These are phyloP conservation scores for Drosophila dunni DNA, from an alignment of 1,140 invertebrate genomes.

Conservation along the genomic window DNA sequence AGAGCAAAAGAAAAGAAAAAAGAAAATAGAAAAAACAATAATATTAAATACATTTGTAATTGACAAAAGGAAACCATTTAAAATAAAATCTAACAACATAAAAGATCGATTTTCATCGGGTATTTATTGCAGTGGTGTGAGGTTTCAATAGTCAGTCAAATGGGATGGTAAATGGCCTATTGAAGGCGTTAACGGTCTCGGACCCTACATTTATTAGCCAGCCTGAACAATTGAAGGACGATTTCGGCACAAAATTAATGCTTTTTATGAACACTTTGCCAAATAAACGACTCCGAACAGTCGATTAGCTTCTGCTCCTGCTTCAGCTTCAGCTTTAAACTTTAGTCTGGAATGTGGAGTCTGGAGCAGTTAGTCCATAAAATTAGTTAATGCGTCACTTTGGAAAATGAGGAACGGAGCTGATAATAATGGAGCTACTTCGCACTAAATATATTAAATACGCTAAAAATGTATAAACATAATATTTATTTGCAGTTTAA, in stretches of 20 bases:
- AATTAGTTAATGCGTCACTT: not conserved
- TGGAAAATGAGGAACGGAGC: not conserved
- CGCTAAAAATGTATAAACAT: too few relatives aligned
- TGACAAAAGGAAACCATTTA: conserved; percentile 76
- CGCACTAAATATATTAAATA: too few relatives aligned
- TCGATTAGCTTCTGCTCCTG: not conserved
- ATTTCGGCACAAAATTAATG: conserved; percentile 13
- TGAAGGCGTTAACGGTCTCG: conserved; percentile 21
- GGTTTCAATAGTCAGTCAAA: conserved; percentile 18
- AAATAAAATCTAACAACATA: conserved; percentile 81
- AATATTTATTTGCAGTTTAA: too few relatives aligned
- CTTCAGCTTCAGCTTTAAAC: conserved; percentile 1
- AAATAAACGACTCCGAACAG: conserved; percentile 14
- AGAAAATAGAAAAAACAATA: conserved; percentile 58
- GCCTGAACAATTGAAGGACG: conserved; percentile 24
- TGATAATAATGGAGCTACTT: too few relatives aligned
- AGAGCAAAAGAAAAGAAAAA: conserved; percentile 1
- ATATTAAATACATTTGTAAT: conserved; percentile 83
- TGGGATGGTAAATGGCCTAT: conserved; percentile 38
- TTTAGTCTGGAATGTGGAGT: not conserved
- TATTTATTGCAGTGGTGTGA: conserved; percentile 7
- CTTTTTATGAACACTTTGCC: conserved; percentile 20
- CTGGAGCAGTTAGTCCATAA: not conserved
- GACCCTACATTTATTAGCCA: conserved; percentile 28
- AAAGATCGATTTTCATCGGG: conserved; percentile 26